Base-by-base conservation (phyloP, 2,797 vertebrate species). In the Ctenopoma kingsleyae region DNA sequence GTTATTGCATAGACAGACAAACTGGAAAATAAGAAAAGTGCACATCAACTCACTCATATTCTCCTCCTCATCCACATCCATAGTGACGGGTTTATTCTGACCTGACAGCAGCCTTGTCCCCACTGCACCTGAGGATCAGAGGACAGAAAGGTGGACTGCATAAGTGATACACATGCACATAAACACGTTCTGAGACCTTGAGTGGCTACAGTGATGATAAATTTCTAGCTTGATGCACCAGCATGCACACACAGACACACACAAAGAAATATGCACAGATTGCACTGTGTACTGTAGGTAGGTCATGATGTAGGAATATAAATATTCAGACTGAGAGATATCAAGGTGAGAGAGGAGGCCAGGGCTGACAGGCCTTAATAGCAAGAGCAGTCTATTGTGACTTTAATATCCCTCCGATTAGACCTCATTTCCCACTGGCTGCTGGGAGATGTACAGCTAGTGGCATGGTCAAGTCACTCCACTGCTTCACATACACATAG, bases 1-100 rank as follows among this genome's bases (percentile, higher is more conserved):
- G 53, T 15, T 44, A 32, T 46, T 51, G 53, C 59, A 52, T 40
- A 44, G 48, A 71, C 69, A 69, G 54, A 64, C 49, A 78, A 38
- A 62, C 12, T 19, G 27, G 50, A 41, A 63, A 49, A 61, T 38
- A 51, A 13, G 25, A 54, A 9, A 55, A 67, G 55, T 41, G 17
- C 4, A 44, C 36, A 48, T 35, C 0, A 4, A 96, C 97, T 99
- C 96, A 99, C 97, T 99, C 97, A 98, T 97, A 83, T 97, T 98
- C 93, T 97, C 97, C 89, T 98, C 97, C 82, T 98, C 97, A 8
- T 98, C 97, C 84, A 94, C 81, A 76, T 98, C 97, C 98, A 98
- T 97, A 86, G 91, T 85, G 88, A 93, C 92, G 67, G 82, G 83
- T 80, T 95, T 95, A 76, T 83, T 94, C 84, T 94, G 95, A 82